Evolutionary conservation across 1,140 invertebrate species (phyloP).

Genomic region (Melipona quadrifasciata): DNA sequence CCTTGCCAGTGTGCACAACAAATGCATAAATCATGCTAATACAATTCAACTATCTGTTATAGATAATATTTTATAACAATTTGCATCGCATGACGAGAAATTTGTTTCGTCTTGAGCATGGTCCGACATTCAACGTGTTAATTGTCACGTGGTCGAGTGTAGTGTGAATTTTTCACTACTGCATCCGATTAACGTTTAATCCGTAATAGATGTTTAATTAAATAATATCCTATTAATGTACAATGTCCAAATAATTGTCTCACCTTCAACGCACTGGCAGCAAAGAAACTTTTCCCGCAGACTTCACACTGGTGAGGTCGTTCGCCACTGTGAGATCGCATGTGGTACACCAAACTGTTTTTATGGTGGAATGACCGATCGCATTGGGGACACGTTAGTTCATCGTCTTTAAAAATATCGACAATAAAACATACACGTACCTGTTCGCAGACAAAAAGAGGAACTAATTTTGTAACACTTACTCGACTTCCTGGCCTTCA

Average conservation of each 20-base stretch:
- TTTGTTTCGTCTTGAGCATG: too few relatives aligned
- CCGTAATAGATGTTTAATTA: too few relatives aligned
- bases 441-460: background rate
- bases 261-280: slow-evolving; percentile 89
- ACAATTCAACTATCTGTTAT: too few relatives aligned
- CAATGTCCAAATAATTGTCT: slow-evolving; percentile 1
- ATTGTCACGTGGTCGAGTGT: too few relatives aligned
- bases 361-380: slow-evolving; percentile 89
- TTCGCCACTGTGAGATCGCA: slow-evolving; percentile 89
- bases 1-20: too few relatives aligned
- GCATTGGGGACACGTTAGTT: slow-evolving; percentile 87
- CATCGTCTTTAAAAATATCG: slow-evolving; percentile 64
- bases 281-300: slow-evolving; percentile 92
- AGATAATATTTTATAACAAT: too few relatives aligned
- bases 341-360: slow-evolving; percentile 92
- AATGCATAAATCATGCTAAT: too few relatives aligned
- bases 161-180: too few relatives aligned
- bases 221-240: background rate
- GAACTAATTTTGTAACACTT: background rate
- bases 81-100: too few relatives aligned
- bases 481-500: slow-evolving; percentile 72
- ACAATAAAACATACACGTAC: background rate
- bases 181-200: too few relatives aligned
- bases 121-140: too few relatives aligned
- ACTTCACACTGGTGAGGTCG: slow-evolving; percentile 90